Conservation (phyloP, 2,888 invertebrate species). For the Dicranocentrus wangi region DNA sequence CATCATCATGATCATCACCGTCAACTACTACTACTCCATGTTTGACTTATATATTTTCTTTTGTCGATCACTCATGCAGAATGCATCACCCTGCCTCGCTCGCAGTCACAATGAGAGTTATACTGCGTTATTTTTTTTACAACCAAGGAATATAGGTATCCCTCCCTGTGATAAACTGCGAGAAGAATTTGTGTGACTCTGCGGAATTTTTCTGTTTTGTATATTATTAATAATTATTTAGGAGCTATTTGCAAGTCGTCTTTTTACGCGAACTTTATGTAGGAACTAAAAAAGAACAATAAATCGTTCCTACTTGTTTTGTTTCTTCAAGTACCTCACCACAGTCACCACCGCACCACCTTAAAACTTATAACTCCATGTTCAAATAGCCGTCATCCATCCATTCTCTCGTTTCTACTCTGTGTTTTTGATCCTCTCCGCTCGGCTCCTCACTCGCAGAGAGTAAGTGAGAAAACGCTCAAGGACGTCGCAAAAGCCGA, state of each 20-base stretch:
- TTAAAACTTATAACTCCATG: too few species aligned
- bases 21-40: not conserved
- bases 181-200: conserved; percentile 15
- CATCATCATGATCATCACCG: not conserved
- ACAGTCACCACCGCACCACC: too few species aligned
- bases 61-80: not conserved
- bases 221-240: conserved; percentile 12
- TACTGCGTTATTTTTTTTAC: too few species aligned
- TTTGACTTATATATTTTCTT: conserved; percentile 15
- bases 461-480: conserved; percentile 12
- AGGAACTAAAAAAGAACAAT: conserved; percentile 18
- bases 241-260: conserved; percentile 2
- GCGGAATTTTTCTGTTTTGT: conserved; percentile 6
- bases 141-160: not conserved
- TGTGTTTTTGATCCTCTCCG: conserved; percentile 14
- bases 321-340: conserved; percentile 9
- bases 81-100: not conserved
- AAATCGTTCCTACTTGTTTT: conserved; percentile 29
- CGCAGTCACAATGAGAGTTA: too few species aligned
- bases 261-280: not conserved
- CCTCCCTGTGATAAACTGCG: not conserved
- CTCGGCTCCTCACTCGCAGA: not conserved
- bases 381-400: too few species aligned
- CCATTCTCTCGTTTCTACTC: too few species aligned
- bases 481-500: too few species aligned